Base-by-base conservation (phyloP, 2,113 vertebrate genomes). In the Gallinago paraguaiae region DNA sequence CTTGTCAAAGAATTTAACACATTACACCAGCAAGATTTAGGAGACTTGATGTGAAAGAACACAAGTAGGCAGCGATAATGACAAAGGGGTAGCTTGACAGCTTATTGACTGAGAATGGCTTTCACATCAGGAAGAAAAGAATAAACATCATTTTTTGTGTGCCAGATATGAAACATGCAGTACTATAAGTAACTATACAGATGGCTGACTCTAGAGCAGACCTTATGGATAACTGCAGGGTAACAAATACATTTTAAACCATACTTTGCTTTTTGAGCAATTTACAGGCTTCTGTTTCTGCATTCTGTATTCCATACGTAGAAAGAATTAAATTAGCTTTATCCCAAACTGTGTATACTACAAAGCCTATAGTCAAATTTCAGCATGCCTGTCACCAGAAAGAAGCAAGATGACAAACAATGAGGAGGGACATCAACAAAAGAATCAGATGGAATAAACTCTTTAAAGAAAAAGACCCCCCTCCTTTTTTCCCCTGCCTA, bases 121-220 rank as follows among this genome's bases (percentile, higher is more conserved):
- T 96, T 95, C 82, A 88, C 68, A 94, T 84, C 76, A 88, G 64
- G 51, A 94, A 56, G 33, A 88, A 94, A 94, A 90, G 67, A 96
- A 92, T 85, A 97, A 96, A 92, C 46, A 69, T 37, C 4, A 25
- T 60, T 88, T 95, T 89, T 67, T 70, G 28, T 4, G 1, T 90
- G 88, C 63, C 86, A 86, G 64, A 88, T 93, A 92, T 31, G 51
- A 90, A 90, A 90, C 63, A 77, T 19, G 22, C 35, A 88, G 43
- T 54, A 90, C 77, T 75, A 23, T 59, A 87, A 60, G 59, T 82
- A 63, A 77, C 82, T 48, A 70, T 86, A 68, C n/a, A 92, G 64
- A 83, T 60, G 35, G 41, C 64, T 93, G 50, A 74, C 60, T 84
- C 65, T 48, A 59, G 19, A 87, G 61, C 6, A 4, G 87, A 90